Evolutionary conservation across 2,113 vertebrate species (phyloP).

Genomic region (Bubo scandiacus): DNA sequence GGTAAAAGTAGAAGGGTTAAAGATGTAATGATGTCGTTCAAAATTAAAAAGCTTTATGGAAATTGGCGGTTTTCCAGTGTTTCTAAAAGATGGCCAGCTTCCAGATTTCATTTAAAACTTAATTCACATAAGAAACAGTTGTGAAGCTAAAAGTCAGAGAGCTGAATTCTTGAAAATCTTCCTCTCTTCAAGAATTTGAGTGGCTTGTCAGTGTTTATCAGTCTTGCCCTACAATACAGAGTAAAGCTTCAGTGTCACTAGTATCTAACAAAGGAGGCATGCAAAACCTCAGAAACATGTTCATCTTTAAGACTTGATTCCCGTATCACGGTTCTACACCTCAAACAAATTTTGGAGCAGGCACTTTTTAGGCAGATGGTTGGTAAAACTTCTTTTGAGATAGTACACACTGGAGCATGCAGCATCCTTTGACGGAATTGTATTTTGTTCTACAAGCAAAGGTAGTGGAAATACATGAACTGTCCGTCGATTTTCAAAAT

Average conservation of each 20-base stretch:
- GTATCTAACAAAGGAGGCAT: not conserved
- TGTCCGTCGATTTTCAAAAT: not conserved
- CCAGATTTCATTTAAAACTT: constrained; percentile 53
- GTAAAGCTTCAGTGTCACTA: not conserved
- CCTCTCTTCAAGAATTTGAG: not conserved
- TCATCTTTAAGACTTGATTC: not conserved
- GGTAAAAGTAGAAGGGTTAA: constrained; percentile 49
- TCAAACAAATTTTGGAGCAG: not conserved
- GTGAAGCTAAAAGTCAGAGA: constrained; percentile 29
- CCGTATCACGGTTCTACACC: not conserved
- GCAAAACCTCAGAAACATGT: not conserved
- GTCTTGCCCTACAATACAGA: not conserved
- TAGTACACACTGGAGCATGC: not conserved
- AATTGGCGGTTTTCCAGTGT: constrained; percentile 28
- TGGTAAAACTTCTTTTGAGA: not conserved
- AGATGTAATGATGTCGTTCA: constrained; percentile 6
- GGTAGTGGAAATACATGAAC: not conserved
- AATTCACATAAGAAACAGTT: constrained; percentile 30
- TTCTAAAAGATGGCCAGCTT: constrained; percentile 41
- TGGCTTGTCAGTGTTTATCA: not conserved
- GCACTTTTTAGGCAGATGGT: not conserved
- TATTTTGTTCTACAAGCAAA: not conserved
- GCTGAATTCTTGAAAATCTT: not conserved
- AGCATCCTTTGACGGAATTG: not conserved
- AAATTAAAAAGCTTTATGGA: not conserved